phyloP scores from a whole-genome alignment of 2,113 vertebrate genomes.

The Ailurus styani region DNA sequence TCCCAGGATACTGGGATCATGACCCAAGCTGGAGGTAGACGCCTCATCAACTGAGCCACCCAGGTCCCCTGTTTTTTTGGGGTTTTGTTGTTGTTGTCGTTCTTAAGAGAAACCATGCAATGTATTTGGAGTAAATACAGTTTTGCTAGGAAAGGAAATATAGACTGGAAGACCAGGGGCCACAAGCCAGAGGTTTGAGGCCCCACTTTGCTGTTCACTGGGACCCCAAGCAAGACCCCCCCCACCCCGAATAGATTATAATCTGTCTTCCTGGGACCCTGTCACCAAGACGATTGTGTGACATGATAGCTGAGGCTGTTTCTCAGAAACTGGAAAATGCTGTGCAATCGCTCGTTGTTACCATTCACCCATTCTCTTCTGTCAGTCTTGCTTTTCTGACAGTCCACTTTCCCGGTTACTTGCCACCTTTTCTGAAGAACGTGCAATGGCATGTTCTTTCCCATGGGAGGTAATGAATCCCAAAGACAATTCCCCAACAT shows the following conservation, averaged over 20 bases:
- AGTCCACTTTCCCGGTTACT: not conserved
- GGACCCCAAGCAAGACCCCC: not conserved
- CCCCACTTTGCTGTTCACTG: not conserved
- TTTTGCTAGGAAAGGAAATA: not conserved
- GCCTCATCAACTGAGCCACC: not conserved
- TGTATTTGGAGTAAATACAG: not conserved
- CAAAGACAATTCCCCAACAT: not conserved
- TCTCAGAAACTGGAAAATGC: not conserved
- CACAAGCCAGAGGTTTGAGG: not conserved
- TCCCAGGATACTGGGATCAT: not conserved
- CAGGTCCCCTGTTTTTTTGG: too few species aligned
- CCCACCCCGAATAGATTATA: not conserved
- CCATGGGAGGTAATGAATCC: not conserved
- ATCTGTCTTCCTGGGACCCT: not conserved
- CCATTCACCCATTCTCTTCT: not conserved
- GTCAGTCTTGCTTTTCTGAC: not conserved
- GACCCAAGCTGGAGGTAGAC: not conserved
- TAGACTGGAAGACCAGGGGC: not conserved
- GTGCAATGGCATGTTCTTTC: not conserved
- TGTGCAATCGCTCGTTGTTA: not conserved
- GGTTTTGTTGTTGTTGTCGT: not conserved
- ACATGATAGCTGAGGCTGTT: not conserved
- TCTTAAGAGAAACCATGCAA: not conserved
- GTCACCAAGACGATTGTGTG: rapidly evolving
- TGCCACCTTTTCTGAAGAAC: not conserved